Percentiles rank a stretch among this genome's conserved stretches.
These are phyloP conservation scores for Micrastur ruficollis DNA, from an alignment of 2,797 vertebrate species.

Conservation along the genomic window DNA sequence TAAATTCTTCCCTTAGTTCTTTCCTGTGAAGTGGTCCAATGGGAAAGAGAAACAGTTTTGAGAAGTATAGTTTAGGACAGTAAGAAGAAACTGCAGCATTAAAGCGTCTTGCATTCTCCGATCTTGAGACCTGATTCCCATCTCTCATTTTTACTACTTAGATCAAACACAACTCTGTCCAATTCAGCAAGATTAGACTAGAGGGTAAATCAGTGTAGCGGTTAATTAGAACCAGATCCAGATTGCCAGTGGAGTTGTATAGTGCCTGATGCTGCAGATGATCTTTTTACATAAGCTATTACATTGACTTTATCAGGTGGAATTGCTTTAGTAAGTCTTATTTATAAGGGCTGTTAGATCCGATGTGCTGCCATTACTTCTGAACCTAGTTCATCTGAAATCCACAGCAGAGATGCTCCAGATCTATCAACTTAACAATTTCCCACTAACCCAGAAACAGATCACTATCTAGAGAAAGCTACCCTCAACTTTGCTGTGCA, in stretches of 20 bases:
- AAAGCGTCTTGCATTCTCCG: background rate
- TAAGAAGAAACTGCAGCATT: background rate
- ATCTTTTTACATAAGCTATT: background rate
- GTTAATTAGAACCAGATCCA: constrained; percentile 11
- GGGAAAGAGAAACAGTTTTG: background rate
- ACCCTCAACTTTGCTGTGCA: background rate
- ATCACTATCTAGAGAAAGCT: background rate
- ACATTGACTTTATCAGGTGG: background rate
- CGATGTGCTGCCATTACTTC: constrained; percentile 23
- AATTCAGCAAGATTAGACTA: background rate
- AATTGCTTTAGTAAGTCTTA: background rate
- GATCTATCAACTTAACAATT: background rate
- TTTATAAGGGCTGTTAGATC: background rate
- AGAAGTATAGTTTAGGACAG: background rate
- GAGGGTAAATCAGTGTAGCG: background rate
- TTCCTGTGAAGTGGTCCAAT: background rate
- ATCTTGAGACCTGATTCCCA: background rate
- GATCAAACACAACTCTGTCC: background rate
- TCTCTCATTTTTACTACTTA: background rate
- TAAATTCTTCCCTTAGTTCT: background rate
- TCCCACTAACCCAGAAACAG: constrained; percentile 3
- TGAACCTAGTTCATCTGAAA: background rate
- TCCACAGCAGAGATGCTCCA: constrained; percentile 2
- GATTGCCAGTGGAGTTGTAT: background rate
- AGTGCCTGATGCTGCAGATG: background rate